These are phyloP conservation scores for Patella pellucida DNA, from an alignment of 2,888 invertebrate species.

Conservation along the genomic window DNA sequence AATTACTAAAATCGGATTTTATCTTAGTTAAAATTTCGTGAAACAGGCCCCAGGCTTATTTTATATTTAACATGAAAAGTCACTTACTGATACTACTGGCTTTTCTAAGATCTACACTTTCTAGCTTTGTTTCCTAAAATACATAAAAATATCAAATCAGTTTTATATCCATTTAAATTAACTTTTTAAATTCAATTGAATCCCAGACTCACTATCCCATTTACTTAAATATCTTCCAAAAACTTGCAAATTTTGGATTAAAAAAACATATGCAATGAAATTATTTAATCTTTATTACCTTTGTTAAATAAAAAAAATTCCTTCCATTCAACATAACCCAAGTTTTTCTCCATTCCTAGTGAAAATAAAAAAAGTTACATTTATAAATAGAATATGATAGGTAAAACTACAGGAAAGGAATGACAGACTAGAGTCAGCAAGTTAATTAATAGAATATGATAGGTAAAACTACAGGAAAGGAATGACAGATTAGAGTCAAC, in stretches of 20 bases:
- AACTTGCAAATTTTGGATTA: too few species aligned
- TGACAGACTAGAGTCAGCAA: too few species aligned
- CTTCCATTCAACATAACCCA: constrained; percentile 60
- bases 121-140: constrained; percentile 45
- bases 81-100: constrained; percentile 54
- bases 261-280: neutral
- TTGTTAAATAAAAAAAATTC: constrained; percentile 50
- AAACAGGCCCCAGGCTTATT: too few species aligned
- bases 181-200: neutral
- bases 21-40: too few species aligned
- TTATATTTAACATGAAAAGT: neutral
- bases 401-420: too few species aligned
- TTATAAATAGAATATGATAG: too few species aligned
- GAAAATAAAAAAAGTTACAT: too few species aligned
- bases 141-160: constrained; percentile 19
- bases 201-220: neutral
- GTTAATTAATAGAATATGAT: too few species aligned
- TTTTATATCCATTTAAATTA: neutral
- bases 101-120: constrained; percentile 56
- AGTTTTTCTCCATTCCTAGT: constrained; percentile 58
- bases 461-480: too few species aligned
- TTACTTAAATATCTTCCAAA: too few species aligned
- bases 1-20: too few species aligned
- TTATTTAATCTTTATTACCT: constrained; percentile 37
- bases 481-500: too few species aligned